A percentile compares a stretch with the other conserved stretches of the same genome.
Conservation (phyloP, 2,888 invertebrate genomes). For the Volucella bombylans region DNA sequence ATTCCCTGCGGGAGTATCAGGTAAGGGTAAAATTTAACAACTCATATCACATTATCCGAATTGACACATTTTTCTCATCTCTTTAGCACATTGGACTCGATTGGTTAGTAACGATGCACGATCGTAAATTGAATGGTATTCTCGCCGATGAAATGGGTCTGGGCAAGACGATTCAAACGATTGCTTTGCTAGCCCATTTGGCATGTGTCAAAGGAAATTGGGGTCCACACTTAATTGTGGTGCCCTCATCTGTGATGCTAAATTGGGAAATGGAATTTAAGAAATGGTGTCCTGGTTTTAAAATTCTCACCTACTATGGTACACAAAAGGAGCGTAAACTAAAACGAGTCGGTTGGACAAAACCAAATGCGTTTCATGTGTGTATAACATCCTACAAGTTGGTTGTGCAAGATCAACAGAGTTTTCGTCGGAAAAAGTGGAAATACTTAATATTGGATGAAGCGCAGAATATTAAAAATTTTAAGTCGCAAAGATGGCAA, state of each 20-base stretch:
- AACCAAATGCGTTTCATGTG: conserved; percentile 98
- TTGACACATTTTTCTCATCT: neutral
- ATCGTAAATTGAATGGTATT: conserved; percentile 96
- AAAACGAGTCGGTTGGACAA: conserved; percentile 97
- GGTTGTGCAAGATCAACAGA: conserved; percentile 98
- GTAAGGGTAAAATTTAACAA: conserved; percentile 48
- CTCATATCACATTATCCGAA: neutral
- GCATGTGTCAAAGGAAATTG: conserved; percentile 94
- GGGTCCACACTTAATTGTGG: conserved; percentile 99
- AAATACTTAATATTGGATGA: conserved; percentile 98
- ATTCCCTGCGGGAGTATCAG: conserved; percentile 94
- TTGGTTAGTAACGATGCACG: conserved; percentile 98
- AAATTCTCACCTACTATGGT: conserved; percentile 99
- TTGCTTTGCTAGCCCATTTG: conserved; percentile 95
- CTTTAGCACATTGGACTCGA: conserved; percentile 95
- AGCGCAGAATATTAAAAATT: conserved; percentile 99
- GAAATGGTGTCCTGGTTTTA: conserved; percentile 99
- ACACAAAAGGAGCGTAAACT: conserved; percentile 96
- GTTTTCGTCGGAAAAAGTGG: conserved; percentile 98
- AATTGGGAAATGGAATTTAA: conserved; percentile 99
- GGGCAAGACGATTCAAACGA: conserved; percentile 98
- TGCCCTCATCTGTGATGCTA: conserved; percentile 99
- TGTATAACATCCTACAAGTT: conserved; percentile 99
- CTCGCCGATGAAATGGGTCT: conserved; percentile 98
- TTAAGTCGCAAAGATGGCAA: conserved; percentile 99